A percentile compares a stretch with the other conserved stretches of the same genome.
These are phyloP conservation scores for Acridotheres tristis DNA, from an alignment of 2,797 vertebrate species.

Conservation along the genomic window DNA sequence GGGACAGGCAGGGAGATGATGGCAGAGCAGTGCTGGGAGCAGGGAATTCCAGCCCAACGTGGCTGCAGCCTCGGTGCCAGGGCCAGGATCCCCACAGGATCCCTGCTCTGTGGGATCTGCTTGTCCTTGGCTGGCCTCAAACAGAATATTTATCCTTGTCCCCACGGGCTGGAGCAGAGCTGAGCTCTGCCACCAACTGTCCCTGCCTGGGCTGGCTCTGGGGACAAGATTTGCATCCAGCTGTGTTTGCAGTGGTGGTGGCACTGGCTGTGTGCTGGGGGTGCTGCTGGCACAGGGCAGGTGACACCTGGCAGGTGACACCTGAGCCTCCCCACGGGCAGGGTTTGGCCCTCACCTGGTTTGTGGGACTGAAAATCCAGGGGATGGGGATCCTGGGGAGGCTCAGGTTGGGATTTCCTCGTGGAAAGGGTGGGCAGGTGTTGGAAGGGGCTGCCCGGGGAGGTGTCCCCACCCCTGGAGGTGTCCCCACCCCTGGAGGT, in stretches of 20 bases:
- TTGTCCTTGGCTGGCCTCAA: neutral
- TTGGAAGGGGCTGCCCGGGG: neutral
- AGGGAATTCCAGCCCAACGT: neutral
- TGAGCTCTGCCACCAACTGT: neutral
- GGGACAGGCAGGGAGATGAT: rapidly evolving
- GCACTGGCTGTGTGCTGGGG: too few relatives aligned
- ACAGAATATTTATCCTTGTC: neutral
- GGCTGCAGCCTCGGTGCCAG: neutral
- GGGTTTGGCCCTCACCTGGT: neutral
- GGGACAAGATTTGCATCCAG: neutral
- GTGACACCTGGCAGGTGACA: neutral
- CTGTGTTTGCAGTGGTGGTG: neutral
- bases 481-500: too few relatives aligned
- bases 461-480: neutral
- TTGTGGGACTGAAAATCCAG: neutral
- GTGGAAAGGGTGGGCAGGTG: rapidly evolving
- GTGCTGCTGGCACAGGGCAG: neutral
- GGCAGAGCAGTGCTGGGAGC: neutral
- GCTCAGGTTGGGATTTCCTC: neutral
- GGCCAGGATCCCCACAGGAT: neutral
- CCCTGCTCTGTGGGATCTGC: neutral
- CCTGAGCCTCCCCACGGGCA: too few relatives aligned
- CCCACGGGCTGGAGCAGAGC: rapidly evolving
- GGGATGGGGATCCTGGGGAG: neutral
- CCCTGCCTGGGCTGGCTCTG: neutral